Conservation (phyloP, 2,113 vertebrate genomes). For the Chaetodon trifascialis region DNA sequence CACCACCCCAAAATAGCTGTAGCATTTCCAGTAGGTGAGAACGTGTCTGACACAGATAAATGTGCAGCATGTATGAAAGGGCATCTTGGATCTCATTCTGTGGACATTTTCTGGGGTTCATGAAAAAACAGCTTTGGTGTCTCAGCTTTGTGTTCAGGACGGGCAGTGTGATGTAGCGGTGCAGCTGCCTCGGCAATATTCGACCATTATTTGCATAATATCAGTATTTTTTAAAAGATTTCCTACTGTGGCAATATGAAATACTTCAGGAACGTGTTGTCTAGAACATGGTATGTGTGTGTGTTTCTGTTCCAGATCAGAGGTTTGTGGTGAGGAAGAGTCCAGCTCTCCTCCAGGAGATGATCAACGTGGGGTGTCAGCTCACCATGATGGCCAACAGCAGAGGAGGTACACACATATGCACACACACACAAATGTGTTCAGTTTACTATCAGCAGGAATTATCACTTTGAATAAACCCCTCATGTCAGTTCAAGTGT, state of each 20-base stretch:
- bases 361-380: slow-evolving; percentile 98
- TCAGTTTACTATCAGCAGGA: background rate
- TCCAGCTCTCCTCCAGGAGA: slow-evolving; percentile 96
- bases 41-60: too few relatives aligned
- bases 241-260: background rate
- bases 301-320: slow-evolving; percentile 89
- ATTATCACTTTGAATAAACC: background rate
- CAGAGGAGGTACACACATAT: slow-evolving; percentile 90
- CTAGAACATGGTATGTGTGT: slow-evolving; percentile 3
- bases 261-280: background rate
- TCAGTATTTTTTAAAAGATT: background rate
- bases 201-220: too few relatives aligned
- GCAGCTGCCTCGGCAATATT: too few relatives aligned
- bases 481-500: background rate
- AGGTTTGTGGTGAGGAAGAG: slow-evolving; percentile 96
- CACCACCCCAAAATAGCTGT: too few relatives aligned
- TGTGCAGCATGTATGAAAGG: too few relatives aligned
- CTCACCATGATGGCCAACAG: slow-evolving; percentile 98
- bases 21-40: too few relatives aligned
- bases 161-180: too few relatives aligned
- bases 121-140: too few relatives aligned
- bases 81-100: too few relatives aligned
- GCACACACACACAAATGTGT: slow-evolving; percentile 49
- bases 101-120: too few relatives aligned
- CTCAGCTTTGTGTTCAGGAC: too few relatives aligned